Conservation (phyloP, 2,797 vertebrate species). For the Petrocephalus schoutedeni region DNA sequence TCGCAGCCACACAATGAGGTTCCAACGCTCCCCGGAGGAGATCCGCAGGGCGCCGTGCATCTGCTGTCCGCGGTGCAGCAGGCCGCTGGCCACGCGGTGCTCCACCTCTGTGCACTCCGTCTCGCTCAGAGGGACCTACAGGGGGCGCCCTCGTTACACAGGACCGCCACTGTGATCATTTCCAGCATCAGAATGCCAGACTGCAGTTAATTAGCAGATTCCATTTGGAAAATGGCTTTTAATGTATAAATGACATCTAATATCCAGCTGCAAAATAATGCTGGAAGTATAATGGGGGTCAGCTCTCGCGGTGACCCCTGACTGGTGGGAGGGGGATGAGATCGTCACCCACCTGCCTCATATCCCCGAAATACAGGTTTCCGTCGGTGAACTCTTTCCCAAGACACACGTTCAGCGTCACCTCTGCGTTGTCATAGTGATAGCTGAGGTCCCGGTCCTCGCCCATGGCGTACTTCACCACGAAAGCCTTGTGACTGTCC, state of each 20-base stretch:
- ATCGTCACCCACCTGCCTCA: slow-evolving; percentile 71
- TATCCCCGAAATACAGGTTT: slow-evolving; percentile 85
- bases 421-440: slow-evolving; percentile 91
- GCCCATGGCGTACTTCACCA: slow-evolving; percentile 78
- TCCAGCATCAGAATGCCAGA: neutral
- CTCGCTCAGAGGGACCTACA: slow-evolving; percentile 70
- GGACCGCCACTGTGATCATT: neutral
- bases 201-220: neutral
- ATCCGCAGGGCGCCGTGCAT: slow-evolving; percentile 87
- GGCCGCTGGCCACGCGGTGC: slow-evolving; percentile 64
- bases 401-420: slow-evolving; percentile 85
- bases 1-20: slow-evolving; percentile 90
- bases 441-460: slow-evolving; percentile 83
- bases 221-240: neutral
- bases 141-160: neutral
- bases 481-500: slow-evolving; percentile 90
- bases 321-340: neutral
- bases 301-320: neutral
- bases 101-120: slow-evolving; percentile 70
- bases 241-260: neutral
- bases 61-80: slow-evolving; percentile 88
- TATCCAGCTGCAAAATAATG: too few relatives aligned
- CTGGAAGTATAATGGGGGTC: neutral
- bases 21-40: slow-evolving; percentile 81
- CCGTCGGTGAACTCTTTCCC: slow-evolving; percentile 85